Conservation (phyloP, 2,888 invertebrate species). For the Harpalus rubripes region DNA sequence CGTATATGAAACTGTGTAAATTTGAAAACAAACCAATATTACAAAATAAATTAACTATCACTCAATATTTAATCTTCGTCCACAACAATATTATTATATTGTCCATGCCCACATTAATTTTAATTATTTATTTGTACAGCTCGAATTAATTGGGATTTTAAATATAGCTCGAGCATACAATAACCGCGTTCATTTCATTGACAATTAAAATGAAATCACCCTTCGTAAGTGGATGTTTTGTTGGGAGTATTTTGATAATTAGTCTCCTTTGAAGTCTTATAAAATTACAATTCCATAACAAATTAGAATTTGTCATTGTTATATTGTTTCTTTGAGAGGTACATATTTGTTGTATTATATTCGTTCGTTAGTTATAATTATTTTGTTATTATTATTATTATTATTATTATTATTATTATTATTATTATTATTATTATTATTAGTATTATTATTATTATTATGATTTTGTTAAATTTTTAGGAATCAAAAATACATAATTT, state of each 20-base stretch:
- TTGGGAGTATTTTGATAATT: too few relatives aligned
- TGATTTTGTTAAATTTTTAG: too few relatives aligned
- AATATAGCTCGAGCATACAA: not conserved
- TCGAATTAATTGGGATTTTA: slow-evolving; percentile 7
- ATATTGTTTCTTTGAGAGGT: too few relatives aligned
- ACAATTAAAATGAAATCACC: slow-evolving; percentile 2
- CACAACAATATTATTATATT: slow-evolving; percentile 21
- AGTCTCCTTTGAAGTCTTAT: too few relatives aligned
- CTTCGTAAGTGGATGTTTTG: too few relatives aligned
- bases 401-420: not conserved
- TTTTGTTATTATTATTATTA: too few relatives aligned
- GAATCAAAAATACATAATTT: too few relatives aligned
- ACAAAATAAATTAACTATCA: slow-evolving; percentile 37
- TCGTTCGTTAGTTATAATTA: not conserved
- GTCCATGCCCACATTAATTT: slow-evolving; percentile 12
- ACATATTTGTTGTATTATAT: not conserved
- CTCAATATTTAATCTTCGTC: slow-evolving; percentile 38
- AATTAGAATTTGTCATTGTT: too few relatives aligned
- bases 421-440: too few relatives aligned
- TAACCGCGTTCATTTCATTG: not conserved
- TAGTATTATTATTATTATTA: too few relatives aligned
- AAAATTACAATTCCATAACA: too few relatives aligned
- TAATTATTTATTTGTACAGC: slow-evolving; percentile 15
- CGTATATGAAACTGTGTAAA: not conserved
- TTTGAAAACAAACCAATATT: slow-evolving; percentile 16